Conservation (phyloP, 2,888 invertebrate species). For the Lasioglossum morio region DNA sequence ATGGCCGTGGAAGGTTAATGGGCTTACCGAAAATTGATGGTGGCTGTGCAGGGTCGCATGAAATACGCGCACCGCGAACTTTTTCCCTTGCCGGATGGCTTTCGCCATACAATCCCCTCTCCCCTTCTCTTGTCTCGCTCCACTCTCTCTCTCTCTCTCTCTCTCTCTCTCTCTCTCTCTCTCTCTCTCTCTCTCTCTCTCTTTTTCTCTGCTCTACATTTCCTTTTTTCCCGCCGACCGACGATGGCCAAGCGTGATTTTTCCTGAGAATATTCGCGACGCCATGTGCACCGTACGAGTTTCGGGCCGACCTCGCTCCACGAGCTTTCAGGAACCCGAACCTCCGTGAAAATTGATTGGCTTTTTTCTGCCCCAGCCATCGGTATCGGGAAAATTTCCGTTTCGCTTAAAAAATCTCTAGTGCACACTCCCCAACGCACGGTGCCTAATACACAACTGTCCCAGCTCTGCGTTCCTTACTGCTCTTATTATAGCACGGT, state of each 20-base stretch:
- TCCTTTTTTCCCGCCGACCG: conserved; percentile 33
- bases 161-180: background rate
- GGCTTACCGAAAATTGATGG: conserved; percentile 81
- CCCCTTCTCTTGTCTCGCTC: background rate
- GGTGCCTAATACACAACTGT: background rate
- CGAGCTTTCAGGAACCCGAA: conserved; percentile 29
- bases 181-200: background rate
- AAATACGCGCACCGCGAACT: conserved; percentile 68
- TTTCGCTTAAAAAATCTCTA: background rate
- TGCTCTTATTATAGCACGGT: background rate
- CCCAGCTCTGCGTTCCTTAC: background rate
- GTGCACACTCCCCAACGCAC: background rate
- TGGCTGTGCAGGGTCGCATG: conserved; percentile 70
- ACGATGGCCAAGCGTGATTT: conserved; percentile 63
- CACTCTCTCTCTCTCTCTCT: background rate
- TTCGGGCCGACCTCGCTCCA: conserved; percentile 4
- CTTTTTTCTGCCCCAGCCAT: conserved; percentile 32
- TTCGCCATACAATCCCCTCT: conserved; percentile 15
- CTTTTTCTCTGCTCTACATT: conserved; percentile 21
- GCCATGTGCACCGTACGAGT: conserved; percentile 51
- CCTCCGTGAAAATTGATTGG: conserved; percentile 61
- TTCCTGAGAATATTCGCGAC: conserved; percentile 63
- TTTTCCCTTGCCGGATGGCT: conserved; percentile 46
- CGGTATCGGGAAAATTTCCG: conserved; percentile 28
- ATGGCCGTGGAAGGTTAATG: conserved; percentile 77